These are phyloP conservation scores for Pogonus chalceus DNA, from an alignment of 1,140 invertebrate species.

Conservation along the genomic window DNA sequence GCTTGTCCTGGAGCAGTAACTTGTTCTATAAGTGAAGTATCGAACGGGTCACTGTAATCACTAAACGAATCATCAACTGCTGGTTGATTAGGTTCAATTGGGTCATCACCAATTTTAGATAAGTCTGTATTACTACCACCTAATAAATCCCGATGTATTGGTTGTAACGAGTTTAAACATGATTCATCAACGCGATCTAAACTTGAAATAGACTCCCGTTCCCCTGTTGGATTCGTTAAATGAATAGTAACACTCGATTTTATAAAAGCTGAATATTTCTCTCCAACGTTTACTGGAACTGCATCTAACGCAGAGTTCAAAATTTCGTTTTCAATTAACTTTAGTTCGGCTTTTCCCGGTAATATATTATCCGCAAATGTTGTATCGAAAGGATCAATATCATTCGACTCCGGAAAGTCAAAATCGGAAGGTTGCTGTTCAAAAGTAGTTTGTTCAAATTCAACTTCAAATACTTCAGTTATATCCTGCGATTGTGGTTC, in stretches of 20 bases:
- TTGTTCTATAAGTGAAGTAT: constrained; percentile 65
- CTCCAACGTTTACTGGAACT: constrained; percentile 54
- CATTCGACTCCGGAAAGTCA: too few species aligned
- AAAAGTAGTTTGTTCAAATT: neutral
- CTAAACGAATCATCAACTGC: constrained; percentile 41
- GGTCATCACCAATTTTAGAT: constrained; percentile 53
- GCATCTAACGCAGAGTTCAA: constrained; percentile 43
- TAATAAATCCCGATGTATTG: constrained; percentile 48
- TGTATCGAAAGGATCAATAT: constrained; percentile 77
- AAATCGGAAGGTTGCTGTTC: constrained; percentile 27
- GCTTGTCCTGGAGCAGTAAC: constrained; percentile 60
- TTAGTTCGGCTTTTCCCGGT: constrained; percentile 53
- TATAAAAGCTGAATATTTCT: constrained; percentile 33
- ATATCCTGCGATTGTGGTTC: constrained; percentile 13
- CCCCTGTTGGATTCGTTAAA: constrained; percentile 39
- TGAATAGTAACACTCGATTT: constrained; percentile 42
- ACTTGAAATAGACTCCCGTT: constrained; percentile 40
- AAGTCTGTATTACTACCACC: constrained; percentile 67
- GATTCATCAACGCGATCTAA: constrained; percentile 27
- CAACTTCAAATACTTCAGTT: neutral
- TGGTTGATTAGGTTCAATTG: constrained; percentile 48
- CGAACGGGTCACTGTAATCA: constrained; percentile 71
- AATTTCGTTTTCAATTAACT: constrained; percentile 51
- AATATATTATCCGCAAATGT: constrained; percentile 69
- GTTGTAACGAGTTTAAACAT: constrained; percentile 30